Percentiles rank a stretch among this genome's conserved stretches.
These are phyloP conservation scores for Vombatus ursinus DNA, from an alignment of 2,113 vertebrate species.

Conservation along the genomic window DNA sequence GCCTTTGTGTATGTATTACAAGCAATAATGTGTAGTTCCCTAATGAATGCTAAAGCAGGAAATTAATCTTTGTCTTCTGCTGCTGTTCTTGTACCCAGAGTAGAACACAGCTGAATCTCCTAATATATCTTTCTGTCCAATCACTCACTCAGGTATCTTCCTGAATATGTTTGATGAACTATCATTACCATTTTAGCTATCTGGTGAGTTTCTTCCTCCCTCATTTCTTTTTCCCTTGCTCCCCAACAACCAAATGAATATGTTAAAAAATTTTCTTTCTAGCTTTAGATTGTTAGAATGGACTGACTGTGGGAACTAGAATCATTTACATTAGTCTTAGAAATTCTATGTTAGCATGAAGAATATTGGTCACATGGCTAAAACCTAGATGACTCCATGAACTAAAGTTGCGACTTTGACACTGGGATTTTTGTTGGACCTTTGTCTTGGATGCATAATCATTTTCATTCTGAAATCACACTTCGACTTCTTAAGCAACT, in stretches of 20 bases:
- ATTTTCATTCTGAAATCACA: not conserved
- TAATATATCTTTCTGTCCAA: slow-evolving; percentile 71
- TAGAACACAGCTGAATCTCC: slow-evolving; percentile 72
- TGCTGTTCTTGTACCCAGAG: slow-evolving; percentile 68
- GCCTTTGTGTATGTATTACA: slow-evolving; percentile 78
- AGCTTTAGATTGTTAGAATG: slow-evolving; percentile 14
- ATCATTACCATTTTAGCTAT: slow-evolving; percentile 52
- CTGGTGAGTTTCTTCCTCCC: not conserved
- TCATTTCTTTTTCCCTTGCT: slow-evolving; percentile 30
- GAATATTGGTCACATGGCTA: not conserved
- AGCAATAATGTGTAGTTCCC: slow-evolving; percentile 81
- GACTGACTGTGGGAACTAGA: not conserved
- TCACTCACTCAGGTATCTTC: slow-evolving; percentile 61
- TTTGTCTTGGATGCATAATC: not conserved
- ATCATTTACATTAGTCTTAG: slow-evolving; percentile 12
- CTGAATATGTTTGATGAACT: slow-evolving; percentile 45
- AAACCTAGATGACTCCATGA: slow-evolving; percentile 36
- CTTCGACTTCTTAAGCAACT: not conserved
- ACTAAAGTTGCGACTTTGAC: slow-evolving; percentile 18
- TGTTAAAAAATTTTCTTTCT: slow-evolving; percentile 56
- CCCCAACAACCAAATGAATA: slow-evolving; percentile 56
- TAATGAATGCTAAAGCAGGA: slow-evolving; percentile 82
- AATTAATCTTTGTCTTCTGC: slow-evolving; percentile 80
- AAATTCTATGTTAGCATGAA: not conserved
- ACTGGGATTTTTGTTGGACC: slow-evolving; percentile 9